A percentile compares a stretch with the other conserved stretches of the same genome.
Conservation (phyloP, 2,113 vertebrate genomes). For the Myocastor coypus region DNA sequence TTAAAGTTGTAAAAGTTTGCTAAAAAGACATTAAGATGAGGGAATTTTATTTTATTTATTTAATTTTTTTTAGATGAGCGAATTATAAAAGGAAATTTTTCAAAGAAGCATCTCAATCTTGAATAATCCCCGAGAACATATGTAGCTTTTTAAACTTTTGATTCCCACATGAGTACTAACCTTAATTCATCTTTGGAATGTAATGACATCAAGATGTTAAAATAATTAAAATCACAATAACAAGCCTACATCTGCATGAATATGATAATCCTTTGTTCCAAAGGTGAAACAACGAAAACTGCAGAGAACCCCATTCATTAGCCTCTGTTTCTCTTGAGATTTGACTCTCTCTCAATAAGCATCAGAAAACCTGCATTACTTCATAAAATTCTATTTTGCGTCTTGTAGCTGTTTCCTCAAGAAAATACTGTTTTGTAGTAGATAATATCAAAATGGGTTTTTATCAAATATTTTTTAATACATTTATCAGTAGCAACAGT, state of each 20-base stretch:
- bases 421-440: neutral
- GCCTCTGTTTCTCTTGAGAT: neutral
- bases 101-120: conserved; percentile 31
- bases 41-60: too few species aligned
- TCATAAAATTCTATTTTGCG: neutral
- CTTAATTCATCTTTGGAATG: conserved; percentile 24
- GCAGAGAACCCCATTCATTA: neutral
- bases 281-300: neutral
- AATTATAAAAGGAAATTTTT: conserved; percentile 50
- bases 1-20: conserved; percentile 49
- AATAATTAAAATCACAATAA: neutral
- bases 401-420: neutral
- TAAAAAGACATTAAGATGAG: conserved; percentile 26
- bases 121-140: neutral
- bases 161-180: neutral
- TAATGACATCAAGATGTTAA: neutral
- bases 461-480: neutral
- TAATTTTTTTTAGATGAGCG: conserved; percentile 50
- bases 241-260: neutral
- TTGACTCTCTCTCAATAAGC: neutral
- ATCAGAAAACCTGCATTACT: neutral
- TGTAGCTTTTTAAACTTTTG: conserved; percentile 41
- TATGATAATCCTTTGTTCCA: neutral
- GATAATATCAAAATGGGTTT: neutral
- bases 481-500: neutral